Conservation (phyloP, 2,113 vertebrate species). For the Brachypteracias leptosomus region DNA sequence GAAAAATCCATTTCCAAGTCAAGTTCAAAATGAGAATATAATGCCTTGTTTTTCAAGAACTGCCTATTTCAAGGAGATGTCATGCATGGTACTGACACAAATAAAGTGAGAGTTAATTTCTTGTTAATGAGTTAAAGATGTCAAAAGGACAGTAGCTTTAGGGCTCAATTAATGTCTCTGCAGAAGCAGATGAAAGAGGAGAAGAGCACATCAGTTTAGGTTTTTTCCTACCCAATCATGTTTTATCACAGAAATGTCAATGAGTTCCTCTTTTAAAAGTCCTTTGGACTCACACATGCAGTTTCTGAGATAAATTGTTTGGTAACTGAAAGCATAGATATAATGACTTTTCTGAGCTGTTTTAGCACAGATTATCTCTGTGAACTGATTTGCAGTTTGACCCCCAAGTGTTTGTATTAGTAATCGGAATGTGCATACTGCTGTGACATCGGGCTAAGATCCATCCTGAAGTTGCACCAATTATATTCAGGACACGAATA, state of each 20-base stretch:
- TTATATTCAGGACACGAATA: background rate
- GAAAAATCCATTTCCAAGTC: background rate
- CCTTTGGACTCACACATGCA: background rate
- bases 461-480: background rate
- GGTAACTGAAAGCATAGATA: background rate
- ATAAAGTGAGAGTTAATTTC: constrained; percentile 27
- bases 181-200: background rate
- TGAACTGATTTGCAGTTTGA: background rate
- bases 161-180: background rate
- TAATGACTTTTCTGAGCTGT: background rate
- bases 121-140: background rate
- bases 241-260: background rate
- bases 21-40: background rate
- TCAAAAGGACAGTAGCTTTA: background rate
- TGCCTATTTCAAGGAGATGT: background rate
- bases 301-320: background rate
- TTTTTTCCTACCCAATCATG: background rate
- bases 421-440: background rate
- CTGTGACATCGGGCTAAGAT: background rate
- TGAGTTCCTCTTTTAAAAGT: background rate
- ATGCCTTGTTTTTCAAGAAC: background rate
- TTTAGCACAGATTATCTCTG: background rate
- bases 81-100: background rate
- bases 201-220: background rate
- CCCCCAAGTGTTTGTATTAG: background rate